A percentile compares a stretch with the other conserved stretches of the same genome.
Evolutionary conservation across 2,113 vertebrate genomes (phyloP).

Genomic region (Nymphicus hollandicus): DNA sequence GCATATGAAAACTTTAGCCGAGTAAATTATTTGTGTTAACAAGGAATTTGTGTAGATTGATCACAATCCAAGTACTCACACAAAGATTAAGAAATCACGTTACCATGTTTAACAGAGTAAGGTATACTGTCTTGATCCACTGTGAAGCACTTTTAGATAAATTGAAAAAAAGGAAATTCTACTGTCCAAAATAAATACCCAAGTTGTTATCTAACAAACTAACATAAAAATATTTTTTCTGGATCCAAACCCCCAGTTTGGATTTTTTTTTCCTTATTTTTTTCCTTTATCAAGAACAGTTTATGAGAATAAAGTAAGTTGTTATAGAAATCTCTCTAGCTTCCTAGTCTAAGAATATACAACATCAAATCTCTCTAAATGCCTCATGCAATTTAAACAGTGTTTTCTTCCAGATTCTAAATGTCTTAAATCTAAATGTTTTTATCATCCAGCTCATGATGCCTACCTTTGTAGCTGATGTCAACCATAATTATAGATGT

Average conservation of each 20-base stretch:
- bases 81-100: neutral
- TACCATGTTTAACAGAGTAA: neutral
- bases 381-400: neutral
- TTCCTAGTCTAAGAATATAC: neutral
- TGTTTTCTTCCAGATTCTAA: neutral
- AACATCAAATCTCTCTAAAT: neutral
- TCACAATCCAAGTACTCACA: neutral
- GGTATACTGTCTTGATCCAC: neutral
- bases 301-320: neutral
- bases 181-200: neutral
- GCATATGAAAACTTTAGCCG: neutral
- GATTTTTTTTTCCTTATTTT: neutral
- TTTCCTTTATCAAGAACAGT: neutral
- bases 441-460: neutral
- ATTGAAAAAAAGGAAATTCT: neutral
- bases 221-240: neutral
- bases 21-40: neutral
- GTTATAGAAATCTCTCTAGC: neutral
- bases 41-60: neutral
- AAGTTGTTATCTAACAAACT: neutral
- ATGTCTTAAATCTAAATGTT: neutral
- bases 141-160: neutral
- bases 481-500: neutral
- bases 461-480: neutral
- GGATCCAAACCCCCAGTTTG: neutral